Percentiles rank a stretch among this genome's conserved stretches.
Conservation (phyloP, 1,140 invertebrate species). For the Saccostrea cuccullata region DNA sequence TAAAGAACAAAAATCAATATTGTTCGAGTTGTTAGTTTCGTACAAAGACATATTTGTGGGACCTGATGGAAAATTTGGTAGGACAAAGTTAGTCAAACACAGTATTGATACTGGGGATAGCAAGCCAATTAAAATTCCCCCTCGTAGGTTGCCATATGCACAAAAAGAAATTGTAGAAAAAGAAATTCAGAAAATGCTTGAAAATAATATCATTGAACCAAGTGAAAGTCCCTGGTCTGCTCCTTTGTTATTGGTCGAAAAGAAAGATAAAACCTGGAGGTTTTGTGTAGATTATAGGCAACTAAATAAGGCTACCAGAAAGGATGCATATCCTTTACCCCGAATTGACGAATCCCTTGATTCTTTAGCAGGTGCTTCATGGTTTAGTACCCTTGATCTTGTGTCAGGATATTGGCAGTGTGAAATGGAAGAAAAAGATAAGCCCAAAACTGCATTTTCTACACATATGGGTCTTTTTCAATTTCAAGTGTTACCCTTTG, state of each 20-base stretch:
- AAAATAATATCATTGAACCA: slow-evolving; percentile 73
- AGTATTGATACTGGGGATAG: slow-evolving; percentile 44
- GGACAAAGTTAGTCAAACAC: slow-evolving; percentile 47
- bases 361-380: slow-evolving; percentile 41
- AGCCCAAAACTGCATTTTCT: slow-evolving; percentile 49
- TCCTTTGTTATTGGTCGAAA: slow-evolving; percentile 79
- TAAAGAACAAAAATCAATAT: not conserved
- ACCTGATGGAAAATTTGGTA: slow-evolving; percentile 31
- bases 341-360: slow-evolving; percentile 51
- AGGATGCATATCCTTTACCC: slow-evolving; percentile 54
- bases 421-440: slow-evolving; percentile 47
- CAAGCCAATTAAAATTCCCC: slow-evolving; percentile 44
- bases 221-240: slow-evolving; percentile 79
- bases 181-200: slow-evolving; percentile 63
- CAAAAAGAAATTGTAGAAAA: slow-evolving; percentile 42
- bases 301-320: slow-evolving; percentile 58
- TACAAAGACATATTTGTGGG: slow-evolving; percentile 37
- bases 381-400: slow-evolving; percentile 48
- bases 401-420: slow-evolving; percentile 50
- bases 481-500: slow-evolving; percentile 62
- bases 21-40: not conserved
- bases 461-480: slow-evolving; percentile 54
- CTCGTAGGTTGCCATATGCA: slow-evolving; percentile 42
- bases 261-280: slow-evolving; percentile 77
- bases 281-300: slow-evolving; percentile 80